A percentile compares a stretch with the other conserved stretches of the same genome.
Evolutionary conservation across 2,888 invertebrate genomes (phyloP).

Genomic region (Tetragnatha montana): DNA sequence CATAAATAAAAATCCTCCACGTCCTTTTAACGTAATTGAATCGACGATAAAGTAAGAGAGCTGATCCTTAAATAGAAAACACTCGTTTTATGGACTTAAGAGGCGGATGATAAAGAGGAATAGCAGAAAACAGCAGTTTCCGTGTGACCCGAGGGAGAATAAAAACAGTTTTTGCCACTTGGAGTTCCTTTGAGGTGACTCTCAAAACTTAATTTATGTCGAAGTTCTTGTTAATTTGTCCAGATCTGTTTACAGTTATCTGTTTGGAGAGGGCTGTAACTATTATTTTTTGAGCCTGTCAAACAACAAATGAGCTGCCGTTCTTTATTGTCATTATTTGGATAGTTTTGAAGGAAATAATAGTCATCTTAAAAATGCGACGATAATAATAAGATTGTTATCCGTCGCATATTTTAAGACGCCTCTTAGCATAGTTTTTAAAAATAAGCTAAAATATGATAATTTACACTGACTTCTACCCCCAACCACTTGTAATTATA

Average conservation of each 20-base stretch:
- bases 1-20: background rate
- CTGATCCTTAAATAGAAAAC: background rate
- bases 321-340: too few species aligned
- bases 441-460: too few species aligned
- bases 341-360: too few species aligned
- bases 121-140: background rate
- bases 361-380: too few species aligned
- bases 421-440: too few species aligned
- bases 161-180: background rate
- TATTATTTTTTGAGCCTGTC: background rate
- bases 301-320: background rate
- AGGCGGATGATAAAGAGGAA: background rate
- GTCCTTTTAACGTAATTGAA: background rate
- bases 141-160: background rate
- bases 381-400: too few species aligned
- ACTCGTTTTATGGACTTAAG: background rate
- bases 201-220: background rate
- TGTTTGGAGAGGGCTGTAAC: too few species aligned
- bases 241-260: background rate
- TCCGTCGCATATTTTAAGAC: too few species aligned
- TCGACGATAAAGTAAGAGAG: background rate
- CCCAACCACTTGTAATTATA: too few species aligned
- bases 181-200: background rate
- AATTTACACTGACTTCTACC: too few species aligned
- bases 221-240: background rate